Percentiles rank a stretch among this genome's conserved stretches.
phyloP scores from a whole-genome alignment of 2,888 invertebrate genomes.

The Stenolophus ochropezus region DNA sequence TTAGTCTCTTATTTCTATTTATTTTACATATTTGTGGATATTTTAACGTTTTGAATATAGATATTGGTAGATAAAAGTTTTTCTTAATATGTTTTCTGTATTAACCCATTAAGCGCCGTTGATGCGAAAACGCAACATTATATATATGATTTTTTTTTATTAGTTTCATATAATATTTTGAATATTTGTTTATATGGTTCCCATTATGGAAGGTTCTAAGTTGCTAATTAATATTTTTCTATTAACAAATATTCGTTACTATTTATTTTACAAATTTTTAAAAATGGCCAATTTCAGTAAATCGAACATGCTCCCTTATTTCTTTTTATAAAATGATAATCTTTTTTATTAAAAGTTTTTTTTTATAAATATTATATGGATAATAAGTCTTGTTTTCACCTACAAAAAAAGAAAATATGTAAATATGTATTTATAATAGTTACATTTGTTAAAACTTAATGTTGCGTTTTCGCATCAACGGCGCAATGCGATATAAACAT shows the following conservation, averaged over 20 bases:
- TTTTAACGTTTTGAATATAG: too few species aligned
- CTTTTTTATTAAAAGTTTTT: neutral
- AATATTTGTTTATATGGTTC: neutral
- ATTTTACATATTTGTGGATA: too few species aligned
- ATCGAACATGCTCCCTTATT: neutral
- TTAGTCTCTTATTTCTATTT: too few species aligned
- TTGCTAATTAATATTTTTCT: neutral
- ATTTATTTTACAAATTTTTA: neutral
- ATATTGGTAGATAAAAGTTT: too few species aligned
- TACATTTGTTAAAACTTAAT: neutral
- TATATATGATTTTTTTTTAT: neutral
- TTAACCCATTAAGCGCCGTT: neutral
- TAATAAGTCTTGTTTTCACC: neutral
- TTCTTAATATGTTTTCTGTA: too few species aligned
- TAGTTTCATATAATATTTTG: neutral
- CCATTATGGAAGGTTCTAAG: neutral
- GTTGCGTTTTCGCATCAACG: neutral
- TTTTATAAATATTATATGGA: neutral
- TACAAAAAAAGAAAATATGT: neutral
- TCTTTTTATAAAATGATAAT: neutral
- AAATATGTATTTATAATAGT: too few species aligned
- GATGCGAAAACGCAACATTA: constrained; percentile 1
- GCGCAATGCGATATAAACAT: neutral
- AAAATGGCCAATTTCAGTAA: neutral
- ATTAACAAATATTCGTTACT: neutral